Evolutionary conservation across 64 coral and sea anemone genomes (phyloP).

Genomic region (Dendronephthya gigantea): DNA sequence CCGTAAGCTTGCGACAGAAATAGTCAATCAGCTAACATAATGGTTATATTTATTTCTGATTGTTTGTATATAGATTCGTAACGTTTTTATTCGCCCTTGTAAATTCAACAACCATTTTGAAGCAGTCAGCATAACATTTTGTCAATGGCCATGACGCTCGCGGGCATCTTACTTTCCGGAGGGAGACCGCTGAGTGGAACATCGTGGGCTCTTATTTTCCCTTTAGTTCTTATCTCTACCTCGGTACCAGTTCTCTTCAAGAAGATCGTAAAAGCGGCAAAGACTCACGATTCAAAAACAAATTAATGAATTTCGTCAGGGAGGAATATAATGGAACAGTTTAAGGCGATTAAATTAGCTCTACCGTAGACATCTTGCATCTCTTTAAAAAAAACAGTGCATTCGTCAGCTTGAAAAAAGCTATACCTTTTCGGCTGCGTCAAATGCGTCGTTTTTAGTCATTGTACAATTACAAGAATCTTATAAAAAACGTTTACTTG

Average conservation of each 20-base stretch:
- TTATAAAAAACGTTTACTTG: too few species aligned
- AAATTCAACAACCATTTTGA: background rate
- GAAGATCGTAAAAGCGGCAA: background rate
- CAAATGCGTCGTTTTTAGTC: too few species aligned
- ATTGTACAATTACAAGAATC: too few species aligned
- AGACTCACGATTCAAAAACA: background rate
- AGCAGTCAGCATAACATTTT: background rate
- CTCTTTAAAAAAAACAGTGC: too few species aligned
- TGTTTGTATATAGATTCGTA: background rate
- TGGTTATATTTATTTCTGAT: too few species aligned
- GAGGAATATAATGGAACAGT: too few species aligned
- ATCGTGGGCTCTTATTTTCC: constrained; percentile 15
- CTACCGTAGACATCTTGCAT: background rate
- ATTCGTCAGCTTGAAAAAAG: too few species aligned
- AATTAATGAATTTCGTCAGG: background rate
- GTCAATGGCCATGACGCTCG: constrained; percentile 2
- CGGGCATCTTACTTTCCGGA: background rate
- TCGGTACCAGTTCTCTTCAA: constrained; percentile 2
- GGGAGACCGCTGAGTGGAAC: constrained; percentile 3
- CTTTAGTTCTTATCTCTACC: background rate
- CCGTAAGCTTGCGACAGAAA: too few species aligned
- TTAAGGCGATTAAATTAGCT: background rate
- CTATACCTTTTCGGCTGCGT: too few species aligned
- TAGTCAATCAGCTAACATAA: too few species aligned
- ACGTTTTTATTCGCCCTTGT: background rate